These are phyloP conservation scores for Erebia palarica DNA, from an alignment of 2,888 invertebrate species.

Conservation along the genomic window DNA sequence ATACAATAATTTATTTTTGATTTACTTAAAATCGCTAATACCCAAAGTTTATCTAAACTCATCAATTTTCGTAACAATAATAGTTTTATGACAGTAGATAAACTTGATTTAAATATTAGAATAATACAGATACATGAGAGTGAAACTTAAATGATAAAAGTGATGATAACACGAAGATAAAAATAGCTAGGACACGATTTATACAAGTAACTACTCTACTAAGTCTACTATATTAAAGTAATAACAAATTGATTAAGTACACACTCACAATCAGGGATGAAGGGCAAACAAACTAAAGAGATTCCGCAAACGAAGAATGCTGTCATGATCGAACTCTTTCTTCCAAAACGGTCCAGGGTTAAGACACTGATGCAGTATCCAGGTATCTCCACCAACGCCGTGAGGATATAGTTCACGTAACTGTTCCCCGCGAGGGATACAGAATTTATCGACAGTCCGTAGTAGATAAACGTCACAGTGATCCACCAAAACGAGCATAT, in stretches of 20 bases:
- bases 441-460: slow-evolving; percentile 90
- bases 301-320: slow-evolving; percentile 83
- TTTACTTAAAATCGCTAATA: no score
- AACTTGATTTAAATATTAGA: neutral
- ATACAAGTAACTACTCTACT: no score
- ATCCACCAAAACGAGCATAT: slow-evolving; percentile 92
- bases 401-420: slow-evolving; percentile 89
- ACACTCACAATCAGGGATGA: slow-evolving; percentile 78
- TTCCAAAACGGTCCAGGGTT: slow-evolving; percentile 82
- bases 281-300: slow-evolving; percentile 81
- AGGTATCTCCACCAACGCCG: slow-evolving; percentile 84
- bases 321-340: slow-evolving; percentile 81
- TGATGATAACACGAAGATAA: neutral
- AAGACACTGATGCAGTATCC: slow-evolving; percentile 83
- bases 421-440: slow-evolving; percentile 88
- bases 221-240: no score
- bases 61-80: no score
- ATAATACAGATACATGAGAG: neutral
- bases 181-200: neutral
- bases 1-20: no score
- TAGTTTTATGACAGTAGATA: no score
- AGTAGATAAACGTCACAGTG: slow-evolving; percentile 90
- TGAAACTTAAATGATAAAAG: neutral
- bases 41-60: no score
- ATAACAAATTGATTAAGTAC: neutral